These are phyloP conservation scores for Montipora foliosa DNA, from an alignment of 64 coral and sea anemone species.

Conservation along the genomic window DNA sequence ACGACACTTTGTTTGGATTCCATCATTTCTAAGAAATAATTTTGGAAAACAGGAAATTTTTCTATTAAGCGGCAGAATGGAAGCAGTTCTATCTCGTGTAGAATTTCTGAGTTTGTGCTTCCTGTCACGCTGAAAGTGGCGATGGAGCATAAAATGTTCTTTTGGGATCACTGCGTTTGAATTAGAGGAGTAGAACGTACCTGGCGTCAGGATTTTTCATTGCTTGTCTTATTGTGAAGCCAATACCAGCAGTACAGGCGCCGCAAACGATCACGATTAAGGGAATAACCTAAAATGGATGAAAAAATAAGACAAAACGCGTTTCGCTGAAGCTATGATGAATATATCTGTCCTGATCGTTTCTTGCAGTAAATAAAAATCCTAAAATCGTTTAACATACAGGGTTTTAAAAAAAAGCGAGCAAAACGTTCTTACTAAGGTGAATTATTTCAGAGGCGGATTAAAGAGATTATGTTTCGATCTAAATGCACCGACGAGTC, in stretches of 20 bases:
- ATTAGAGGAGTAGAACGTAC: not conserved
- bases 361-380: too few relatives aligned
- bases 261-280: slow-evolving; percentile 1
- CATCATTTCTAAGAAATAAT: not conserved
- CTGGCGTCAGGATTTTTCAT: slow-evolving; percentile 22
- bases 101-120: not conserved
- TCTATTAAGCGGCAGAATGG: not conserved
- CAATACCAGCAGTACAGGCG: not conserved
- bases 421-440: too few relatives aligned
- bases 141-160: not conserved
- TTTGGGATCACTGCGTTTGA: too few relatives aligned
- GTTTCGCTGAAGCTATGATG: too few relatives aligned
- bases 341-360: too few relatives aligned
- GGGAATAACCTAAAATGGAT: slow-evolving; percentile 10
- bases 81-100: not conserved
- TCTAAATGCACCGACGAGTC: too few relatives aligned
- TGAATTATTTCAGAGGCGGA: too few relatives aligned
- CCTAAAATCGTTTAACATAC: too few relatives aligned
- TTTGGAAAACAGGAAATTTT: not conserved
- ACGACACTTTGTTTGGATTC: not conserved
- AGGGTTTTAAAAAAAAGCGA: too few relatives aligned
- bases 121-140: not conserved
- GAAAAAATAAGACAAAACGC: not conserved
- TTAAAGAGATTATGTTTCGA: too few relatives aligned
- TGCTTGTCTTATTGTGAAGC: not conserved